These are phyloP conservation scores for Drosophila nigritarsus DNA, from an alignment of 2,888 invertebrate species.

Conservation along the genomic window DNA sequence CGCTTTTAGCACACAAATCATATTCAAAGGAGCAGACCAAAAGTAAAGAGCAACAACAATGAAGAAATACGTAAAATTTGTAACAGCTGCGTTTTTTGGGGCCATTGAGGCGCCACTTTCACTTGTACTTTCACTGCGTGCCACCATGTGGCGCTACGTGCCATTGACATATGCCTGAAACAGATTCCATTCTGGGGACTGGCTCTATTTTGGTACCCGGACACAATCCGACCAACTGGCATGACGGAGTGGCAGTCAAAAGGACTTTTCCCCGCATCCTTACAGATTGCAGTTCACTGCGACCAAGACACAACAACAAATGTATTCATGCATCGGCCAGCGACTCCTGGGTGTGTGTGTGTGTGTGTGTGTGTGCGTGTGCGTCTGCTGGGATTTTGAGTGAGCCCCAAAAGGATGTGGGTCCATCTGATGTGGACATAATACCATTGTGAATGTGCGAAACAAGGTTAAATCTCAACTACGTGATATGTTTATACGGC, in stretches of 20 bases:
- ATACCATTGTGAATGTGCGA: conserved; percentile 18
- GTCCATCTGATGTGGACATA: conserved; percentile 15
- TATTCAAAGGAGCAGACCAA: conserved; percentile 48
- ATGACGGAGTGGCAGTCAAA: conserved; percentile 46
- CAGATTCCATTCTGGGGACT: conserved; percentile 40
- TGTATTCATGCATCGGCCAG: conserved; percentile 63
- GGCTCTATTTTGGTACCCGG: conserved; percentile 6
- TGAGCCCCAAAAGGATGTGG: conserved; percentile 15
- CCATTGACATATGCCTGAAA: conserved; percentile 42
- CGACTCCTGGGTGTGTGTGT: conserved; percentile 45
- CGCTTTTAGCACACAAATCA: conserved; percentile 65
- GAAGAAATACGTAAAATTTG: conserved; percentile 57
- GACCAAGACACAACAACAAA: conserved; percentile 66
- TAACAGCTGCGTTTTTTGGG: conserved; percentile 60
- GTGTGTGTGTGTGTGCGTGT: conserved; percentile 3
- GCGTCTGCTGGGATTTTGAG: conserved; percentile 48
- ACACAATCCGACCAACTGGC: conserved; percentile 11
- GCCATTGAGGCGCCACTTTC: conserved; percentile 57
- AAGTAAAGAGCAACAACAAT: conserved; percentile 5
- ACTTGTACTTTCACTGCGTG: conserved; percentile 72
- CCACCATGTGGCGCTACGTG: conserved; percentile 62
- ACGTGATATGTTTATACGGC: conserved; percentile 54
- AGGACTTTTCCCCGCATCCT: conserved; percentile 18
- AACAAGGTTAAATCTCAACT: conserved; percentile 72
- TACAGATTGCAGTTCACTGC: conserved; percentile 61